phyloP scores from a whole-genome alignment of 2,113 vertebrate species.

The Serranochromis macrocephalus region DNA sequence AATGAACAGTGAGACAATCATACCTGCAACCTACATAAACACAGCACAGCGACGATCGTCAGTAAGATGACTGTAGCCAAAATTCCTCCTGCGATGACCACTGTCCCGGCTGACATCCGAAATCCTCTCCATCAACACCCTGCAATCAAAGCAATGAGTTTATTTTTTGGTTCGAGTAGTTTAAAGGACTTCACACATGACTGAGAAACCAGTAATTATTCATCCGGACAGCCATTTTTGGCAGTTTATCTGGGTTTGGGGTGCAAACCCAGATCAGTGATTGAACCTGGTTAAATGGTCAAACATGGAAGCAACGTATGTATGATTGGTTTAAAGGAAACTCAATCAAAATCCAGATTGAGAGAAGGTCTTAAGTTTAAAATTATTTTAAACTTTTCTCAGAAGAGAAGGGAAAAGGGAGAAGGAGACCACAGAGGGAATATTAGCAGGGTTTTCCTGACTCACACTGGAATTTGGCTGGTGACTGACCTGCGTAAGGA shows the following conservation, averaged over 20 bases:
- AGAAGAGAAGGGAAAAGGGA: not conserved
- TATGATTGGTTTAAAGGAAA: not conserved
- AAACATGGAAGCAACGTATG: accelerated
- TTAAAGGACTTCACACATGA: not conserved
- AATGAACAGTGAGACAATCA: conserved; percentile 13
- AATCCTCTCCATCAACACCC: conserved; percentile 88
- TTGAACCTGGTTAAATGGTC: not conserved
- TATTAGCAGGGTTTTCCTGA: not conserved
- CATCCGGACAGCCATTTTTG: accelerated
- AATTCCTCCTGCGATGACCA: conserved; percentile 98
- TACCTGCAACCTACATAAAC: conserved; percentile 81
- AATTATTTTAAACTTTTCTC: not conserved
- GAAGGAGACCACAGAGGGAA: not conserved
- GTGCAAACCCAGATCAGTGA: not conserved
- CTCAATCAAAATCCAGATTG: not conserved
- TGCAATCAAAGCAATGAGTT: not conserved
- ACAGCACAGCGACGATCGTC: conserved; percentile 92
- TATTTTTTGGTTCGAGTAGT: accelerated
- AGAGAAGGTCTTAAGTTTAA: not conserved
- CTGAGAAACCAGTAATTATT: accelerated
- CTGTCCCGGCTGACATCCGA: conserved; percentile 99
- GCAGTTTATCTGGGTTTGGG: accelerated
- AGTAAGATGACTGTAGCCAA: conserved; percentile 93
- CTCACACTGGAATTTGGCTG: not conserved
- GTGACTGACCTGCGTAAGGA: not conserved